A percentile compares a stretch with the other conserved stretches of the same genome.
These are phyloP conservation scores for Drosophila dives DNA, from an alignment of 2,888 invertebrate species.

Conservation along the genomic window DNA sequence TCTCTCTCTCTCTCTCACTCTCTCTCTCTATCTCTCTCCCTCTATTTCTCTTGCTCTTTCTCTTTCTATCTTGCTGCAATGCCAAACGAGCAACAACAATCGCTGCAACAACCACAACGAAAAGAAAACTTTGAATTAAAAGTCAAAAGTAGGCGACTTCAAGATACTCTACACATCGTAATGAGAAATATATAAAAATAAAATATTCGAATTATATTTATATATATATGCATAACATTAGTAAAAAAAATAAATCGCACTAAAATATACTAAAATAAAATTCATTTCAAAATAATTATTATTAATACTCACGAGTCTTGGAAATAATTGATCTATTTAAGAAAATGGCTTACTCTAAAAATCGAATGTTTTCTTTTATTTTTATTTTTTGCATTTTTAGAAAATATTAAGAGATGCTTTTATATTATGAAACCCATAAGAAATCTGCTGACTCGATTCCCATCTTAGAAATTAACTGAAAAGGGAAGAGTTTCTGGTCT, in stretches of 20 bases:
- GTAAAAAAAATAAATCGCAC: neutral
- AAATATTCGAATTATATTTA: neutral
- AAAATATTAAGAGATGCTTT: neutral
- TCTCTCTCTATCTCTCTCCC: neutral
- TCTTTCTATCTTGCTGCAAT: neutral
- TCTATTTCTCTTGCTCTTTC: neutral
- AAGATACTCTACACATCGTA: neutral
- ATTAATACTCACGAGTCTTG: neutral
- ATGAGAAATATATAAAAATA: neutral
- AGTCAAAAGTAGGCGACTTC: neutral
- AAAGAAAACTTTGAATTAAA: neutral
- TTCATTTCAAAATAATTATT: neutral
- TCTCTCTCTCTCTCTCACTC: neutral
- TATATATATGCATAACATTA: neutral
- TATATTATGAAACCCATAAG: neutral
- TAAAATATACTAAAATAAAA: neutral
- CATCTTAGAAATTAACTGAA: neutral
- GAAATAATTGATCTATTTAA: neutral
- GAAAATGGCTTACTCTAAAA: neutral
- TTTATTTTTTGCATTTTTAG: no score
- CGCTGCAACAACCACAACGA: neutral
- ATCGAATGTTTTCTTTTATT: neutral
- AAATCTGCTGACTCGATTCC: neutral
- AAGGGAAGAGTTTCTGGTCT: neutral
- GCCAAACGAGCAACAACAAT: neutral